Evolutionary conservation across 2,113 vertebrate genomes (phyloP).

Genomic region (Sigmodon hispidus): DNA sequence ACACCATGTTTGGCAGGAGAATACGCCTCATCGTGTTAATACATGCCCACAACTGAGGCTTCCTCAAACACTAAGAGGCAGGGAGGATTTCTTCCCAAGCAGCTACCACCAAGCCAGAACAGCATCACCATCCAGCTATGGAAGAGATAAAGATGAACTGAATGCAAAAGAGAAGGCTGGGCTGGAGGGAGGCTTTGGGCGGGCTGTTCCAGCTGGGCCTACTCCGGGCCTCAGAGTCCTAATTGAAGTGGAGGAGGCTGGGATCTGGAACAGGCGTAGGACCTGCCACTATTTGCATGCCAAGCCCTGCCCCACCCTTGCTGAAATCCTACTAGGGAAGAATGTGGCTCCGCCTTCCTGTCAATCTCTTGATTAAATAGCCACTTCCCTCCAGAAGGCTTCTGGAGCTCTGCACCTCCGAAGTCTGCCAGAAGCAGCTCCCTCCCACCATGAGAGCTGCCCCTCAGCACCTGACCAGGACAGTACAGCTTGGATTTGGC

Average conservation of each 20-base stretch:
- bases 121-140: background rate
- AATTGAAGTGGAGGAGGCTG: background rate
- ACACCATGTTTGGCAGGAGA: background rate
- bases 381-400: slow-evolving; percentile 31
- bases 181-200: background rate
- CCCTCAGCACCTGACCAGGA: accelerated
- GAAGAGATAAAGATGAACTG: background rate
- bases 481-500: background rate
- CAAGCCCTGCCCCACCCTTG: slow-evolving; percentile 54
- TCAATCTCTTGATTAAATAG: slow-evolving; percentile 61
- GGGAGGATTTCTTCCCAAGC: background rate
- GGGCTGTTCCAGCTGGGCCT: background rate
- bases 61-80: background rate
- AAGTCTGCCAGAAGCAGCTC: background rate
- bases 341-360: slow-evolving; percentile 63
- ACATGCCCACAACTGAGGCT: background rate
- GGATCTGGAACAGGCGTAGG: background rate
- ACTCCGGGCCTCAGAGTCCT: background rate
- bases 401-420: background rate
- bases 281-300: background rate
- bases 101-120: background rate
- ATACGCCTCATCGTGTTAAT: background rate
- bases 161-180: background rate
- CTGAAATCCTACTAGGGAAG: background rate
- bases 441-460: background rate